Evolutionary conservation across 1,140 invertebrate genomes (phyloP), one percentile per base, ranked within the genome.

Genomic region (Tetragonula clypearis): DNA sequence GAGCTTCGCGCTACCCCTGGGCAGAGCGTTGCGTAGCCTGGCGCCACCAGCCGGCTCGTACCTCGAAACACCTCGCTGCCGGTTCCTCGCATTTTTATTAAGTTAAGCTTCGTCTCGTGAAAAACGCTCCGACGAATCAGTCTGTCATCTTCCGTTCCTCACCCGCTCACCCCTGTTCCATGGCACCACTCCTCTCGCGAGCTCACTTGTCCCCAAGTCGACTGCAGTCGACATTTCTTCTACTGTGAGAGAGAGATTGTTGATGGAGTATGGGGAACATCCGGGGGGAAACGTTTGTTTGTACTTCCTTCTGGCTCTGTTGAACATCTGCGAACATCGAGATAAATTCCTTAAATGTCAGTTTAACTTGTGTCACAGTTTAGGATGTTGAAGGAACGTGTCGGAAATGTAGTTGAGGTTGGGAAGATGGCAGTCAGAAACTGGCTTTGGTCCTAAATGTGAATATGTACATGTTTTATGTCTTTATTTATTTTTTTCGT

Each of bases 1-100:
- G 84, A 86, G 88, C 66, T 86, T 89, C 56, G 56, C 35, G 84
- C 89, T 80, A 90, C 89, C 89, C 89, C 81, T 84, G 88, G 89
- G 76, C 86, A 69, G 60, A 72, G 58, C 65, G 53, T 73, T 69
- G 82, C 80, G 88, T 88, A 81, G 58, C 72, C 89, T 90, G 89
- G 90, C 90, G 90, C 90, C 90, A 90, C 90, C 90, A 88, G 75
- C 53, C 90, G 89, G 84, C 35, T 17, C 23, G 8, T 55, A 55
- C 49, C 21, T 55, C 55, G 55, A 90, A 90, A 90, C 89, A 86
- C 72, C 72, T 90, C 68, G 86, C 78, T 69, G 80, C 75, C 66
- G 73, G 82, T 74, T 79, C 60, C 53, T 84, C 60, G 66, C 83
- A 58, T 66, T 89, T 88, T 89, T 89, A 90, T 89, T 79, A 65